Evolutionary conservation across 2,888 invertebrate genomes (phyloP).

Genomic region (Hydriomena furcata): DNA sequence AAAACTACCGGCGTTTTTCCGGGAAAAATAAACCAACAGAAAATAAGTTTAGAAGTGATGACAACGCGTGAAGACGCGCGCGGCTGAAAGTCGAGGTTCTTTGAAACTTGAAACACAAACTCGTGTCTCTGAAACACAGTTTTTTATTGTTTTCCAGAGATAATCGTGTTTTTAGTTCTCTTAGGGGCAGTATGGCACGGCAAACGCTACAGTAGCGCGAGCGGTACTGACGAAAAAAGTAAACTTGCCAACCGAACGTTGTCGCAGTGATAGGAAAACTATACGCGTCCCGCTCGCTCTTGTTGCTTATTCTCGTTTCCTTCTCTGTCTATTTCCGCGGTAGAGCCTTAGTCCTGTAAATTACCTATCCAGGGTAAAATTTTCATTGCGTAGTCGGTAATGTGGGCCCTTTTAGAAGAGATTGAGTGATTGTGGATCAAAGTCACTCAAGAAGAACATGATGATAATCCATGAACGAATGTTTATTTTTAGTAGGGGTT

Average conservation of each 20-base stretch:
- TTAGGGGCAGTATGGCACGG: slow-evolving; percentile 48
- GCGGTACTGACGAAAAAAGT: slow-evolving; percentile 70
- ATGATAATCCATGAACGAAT: too few relatives aligned
- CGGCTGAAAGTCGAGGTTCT: slow-evolving; percentile 31
- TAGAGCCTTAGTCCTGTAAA: slow-evolving; percentile 46
- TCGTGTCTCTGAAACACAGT: slow-evolving; percentile 36
- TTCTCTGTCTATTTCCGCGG: slow-evolving; percentile 52
- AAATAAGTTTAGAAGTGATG: slow-evolving; percentile 45
- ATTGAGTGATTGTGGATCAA: too few relatives aligned
- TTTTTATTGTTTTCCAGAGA: slow-evolving; percentile 37
- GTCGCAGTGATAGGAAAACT: slow-evolving; percentile 59
- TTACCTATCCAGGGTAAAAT: slow-evolving; percentile 36
- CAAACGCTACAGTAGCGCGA: slow-evolving; percentile 62
- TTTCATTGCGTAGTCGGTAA: not conserved
- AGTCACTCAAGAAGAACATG: too few relatives aligned
- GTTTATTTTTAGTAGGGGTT: too few relatives aligned
- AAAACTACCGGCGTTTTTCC: slow-evolving; percentile 70
- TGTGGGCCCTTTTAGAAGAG: too few relatives aligned
- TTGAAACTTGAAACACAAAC: not conserved
- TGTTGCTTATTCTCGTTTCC: slow-evolving; percentile 31
- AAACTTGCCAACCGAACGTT: slow-evolving; percentile 51
- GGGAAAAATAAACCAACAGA: slow-evolving; percentile 60
- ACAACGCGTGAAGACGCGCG: slow-evolving; percentile 29
- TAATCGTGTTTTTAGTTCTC: slow-evolving; percentile 47
- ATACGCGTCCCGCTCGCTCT: slow-evolving; percentile 51